Conservation (phyloP, 2,113 vertebrate genomes). For the Mesembrinibis cayennensis region DNA sequence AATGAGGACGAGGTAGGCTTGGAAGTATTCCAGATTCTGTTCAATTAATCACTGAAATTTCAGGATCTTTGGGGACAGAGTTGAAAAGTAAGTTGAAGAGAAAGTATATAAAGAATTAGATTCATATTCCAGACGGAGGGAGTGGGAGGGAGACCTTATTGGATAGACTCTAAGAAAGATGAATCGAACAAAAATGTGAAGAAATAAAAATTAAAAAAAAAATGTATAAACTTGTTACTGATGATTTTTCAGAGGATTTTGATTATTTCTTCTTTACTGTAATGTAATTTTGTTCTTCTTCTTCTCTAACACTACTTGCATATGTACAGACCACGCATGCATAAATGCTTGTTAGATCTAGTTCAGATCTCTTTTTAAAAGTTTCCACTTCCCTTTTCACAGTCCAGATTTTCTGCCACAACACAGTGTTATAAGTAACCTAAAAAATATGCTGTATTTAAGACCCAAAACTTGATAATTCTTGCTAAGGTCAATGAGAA, state of each 20-base stretch:
- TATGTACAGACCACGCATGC: background rate
- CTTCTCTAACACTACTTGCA: background rate
- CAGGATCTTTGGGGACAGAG: slow-evolving; percentile 36
- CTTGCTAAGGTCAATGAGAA: background rate
- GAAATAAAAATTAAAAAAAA: background rate
- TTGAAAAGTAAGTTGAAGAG: slow-evolving; percentile 39
- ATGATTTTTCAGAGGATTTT: slow-evolving; percentile 1
- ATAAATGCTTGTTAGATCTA: background rate
- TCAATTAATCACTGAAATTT: slow-evolving; percentile 62
- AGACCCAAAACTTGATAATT: background rate
- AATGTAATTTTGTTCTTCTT: background rate
- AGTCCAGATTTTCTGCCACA: background rate
- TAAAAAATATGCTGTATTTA: background rate
- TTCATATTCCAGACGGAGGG: background rate
- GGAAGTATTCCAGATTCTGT: slow-evolving; percentile 49
- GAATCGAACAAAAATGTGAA: background rate
- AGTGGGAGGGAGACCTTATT: background rate
- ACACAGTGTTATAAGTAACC: background rate
- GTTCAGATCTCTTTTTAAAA: background rate
- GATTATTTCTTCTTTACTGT: background rate
- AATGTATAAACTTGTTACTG: background rate
- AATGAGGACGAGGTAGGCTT: slow-evolving; percentile 45
- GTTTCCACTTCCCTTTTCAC: background rate
- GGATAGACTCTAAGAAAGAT: background rate
- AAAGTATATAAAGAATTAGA: background rate